Evolutionary conservation across 2,113 vertebrate genomes (phyloP).

Genomic region (Acrocephalus kingi): DNA sequence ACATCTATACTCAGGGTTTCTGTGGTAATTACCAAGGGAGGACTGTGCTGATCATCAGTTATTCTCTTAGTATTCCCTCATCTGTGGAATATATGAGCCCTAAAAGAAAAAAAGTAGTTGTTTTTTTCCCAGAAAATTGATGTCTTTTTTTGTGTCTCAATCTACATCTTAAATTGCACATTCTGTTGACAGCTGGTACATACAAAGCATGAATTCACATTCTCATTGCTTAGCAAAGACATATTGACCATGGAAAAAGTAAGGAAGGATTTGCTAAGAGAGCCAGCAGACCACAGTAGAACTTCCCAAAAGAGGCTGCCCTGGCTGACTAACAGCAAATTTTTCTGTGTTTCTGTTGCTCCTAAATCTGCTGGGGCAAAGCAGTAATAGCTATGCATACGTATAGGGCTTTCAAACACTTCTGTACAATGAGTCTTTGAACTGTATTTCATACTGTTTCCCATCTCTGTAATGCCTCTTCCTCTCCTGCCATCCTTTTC

Average conservation of each 20-base stretch:
- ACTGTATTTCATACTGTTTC: background rate
- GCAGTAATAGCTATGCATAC: background rate
- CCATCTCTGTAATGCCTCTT: background rate
- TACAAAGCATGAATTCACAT: background rate
- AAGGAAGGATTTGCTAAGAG: background rate
- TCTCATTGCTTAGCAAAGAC: background rate
- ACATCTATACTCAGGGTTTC: background rate
- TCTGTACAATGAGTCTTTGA: background rate
- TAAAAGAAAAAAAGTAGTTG: background rate
- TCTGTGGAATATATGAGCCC: background rate
- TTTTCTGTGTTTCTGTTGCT: background rate
- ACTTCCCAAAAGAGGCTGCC: background rate
- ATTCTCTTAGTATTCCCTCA: background rate
- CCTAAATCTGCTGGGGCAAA: background rate
- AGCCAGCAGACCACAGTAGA: background rate
- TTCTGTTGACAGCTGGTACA: background rate
- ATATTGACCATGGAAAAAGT: background rate
- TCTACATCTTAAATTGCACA: background rate
- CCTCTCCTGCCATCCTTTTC: background rate
- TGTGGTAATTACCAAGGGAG: background rate
- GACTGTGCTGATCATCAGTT: background rate
- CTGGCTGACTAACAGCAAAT: background rate
- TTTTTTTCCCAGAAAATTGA: background rate
- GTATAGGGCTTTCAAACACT: background rate
- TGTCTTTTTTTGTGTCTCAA: background rate